phyloP scores from a whole-genome alignment of 2,888 invertebrate species.

The Dryadula phaetusa region DNA sequence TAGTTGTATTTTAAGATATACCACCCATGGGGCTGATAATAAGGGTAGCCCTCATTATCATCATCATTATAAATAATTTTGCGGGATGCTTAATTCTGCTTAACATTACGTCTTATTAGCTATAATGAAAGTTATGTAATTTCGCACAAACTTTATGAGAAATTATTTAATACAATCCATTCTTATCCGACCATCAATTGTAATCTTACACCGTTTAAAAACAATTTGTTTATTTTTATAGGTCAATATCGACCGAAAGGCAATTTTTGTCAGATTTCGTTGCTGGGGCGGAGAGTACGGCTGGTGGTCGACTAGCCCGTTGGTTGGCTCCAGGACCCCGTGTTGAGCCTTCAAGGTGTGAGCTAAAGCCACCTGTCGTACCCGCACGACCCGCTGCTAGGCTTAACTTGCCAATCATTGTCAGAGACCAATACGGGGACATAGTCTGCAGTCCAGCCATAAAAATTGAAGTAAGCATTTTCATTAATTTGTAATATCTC shows the following conservation, averaged over 20 bases:
- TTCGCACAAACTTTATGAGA: too few relatives aligned
- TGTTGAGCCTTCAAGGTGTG: slow-evolving; percentile 94
- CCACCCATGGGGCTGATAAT: too few relatives aligned
- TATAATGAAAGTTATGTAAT: too few relatives aligned
- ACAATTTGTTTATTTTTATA: slow-evolving; percentile 65
- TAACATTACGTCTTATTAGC: too few relatives aligned
- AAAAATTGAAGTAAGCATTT: slow-evolving; percentile 85
- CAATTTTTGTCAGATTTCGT: slow-evolving; percentile 97
- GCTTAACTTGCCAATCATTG: slow-evolving; percentile 86
- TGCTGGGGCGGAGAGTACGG: slow-evolving; percentile 91
- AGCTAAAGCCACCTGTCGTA: slow-evolving; percentile 89
- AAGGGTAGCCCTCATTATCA: too few relatives aligned
- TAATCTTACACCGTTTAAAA: not conserved
- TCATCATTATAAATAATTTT: too few relatives aligned
- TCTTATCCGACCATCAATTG: not conserved
- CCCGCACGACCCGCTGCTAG: slow-evolving; percentile 87
- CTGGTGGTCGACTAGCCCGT: slow-evolving; percentile 95
- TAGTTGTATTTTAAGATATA: too few relatives aligned
- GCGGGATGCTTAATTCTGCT: too few relatives aligned
- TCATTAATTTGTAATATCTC: slow-evolving; percentile 37
- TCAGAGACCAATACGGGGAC: slow-evolving; percentile 96
- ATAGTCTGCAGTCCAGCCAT: slow-evolving; percentile 93
- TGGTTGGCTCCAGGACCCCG: slow-evolving; percentile 98
- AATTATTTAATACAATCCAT: not conserved
- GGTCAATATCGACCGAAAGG: slow-evolving; percentile 94